These are phyloP conservation scores for Choreutis nemorana DNA, from an alignment of 2,888 invertebrate genomes.

Conservation along the genomic window DNA sequence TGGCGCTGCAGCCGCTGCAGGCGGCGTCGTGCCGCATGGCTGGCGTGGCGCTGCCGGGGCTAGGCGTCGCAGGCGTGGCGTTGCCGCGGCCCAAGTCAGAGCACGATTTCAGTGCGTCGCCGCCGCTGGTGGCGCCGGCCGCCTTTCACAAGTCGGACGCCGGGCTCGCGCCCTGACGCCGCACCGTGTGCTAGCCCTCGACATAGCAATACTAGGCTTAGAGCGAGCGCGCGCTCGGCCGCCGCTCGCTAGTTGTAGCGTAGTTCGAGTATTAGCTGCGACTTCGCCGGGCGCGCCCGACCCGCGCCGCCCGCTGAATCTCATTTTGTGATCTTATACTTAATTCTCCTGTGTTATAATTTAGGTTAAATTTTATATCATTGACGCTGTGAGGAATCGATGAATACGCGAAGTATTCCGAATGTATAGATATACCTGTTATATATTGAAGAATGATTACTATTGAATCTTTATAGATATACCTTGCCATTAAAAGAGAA, in stretches of 20 bases:
- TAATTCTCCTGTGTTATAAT: conserved; percentile 67
- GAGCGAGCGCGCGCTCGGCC: conserved; percentile 40
- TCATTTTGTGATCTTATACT: conserved; percentile 68
- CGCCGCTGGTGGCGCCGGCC: conserved; percentile 57
- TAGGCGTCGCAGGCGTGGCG: conserved; percentile 63
- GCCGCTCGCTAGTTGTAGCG: conserved; percentile 58
- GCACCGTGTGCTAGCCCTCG: conserved; percentile 70
- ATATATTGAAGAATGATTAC: conserved; percentile 58
- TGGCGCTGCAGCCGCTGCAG: conserved; percentile 73
- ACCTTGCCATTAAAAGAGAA: conserved; percentile 61
- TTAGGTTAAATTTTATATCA: conserved; percentile 68
- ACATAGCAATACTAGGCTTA: conserved; percentile 64
- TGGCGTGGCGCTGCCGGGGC: conserved; percentile 74
- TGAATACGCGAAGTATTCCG: conserved; percentile 55
- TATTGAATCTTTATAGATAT: conserved; percentile 65
- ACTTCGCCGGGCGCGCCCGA: conserved; percentile 38
- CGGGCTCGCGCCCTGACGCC: conserved; percentile 79
- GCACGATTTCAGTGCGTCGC: conserved; percentile 78
- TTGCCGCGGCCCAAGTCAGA: conserved; percentile 85
- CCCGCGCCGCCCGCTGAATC: conserved; percentile 58
- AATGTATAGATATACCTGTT: conserved; percentile 62
- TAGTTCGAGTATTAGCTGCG: conserved; percentile 60
- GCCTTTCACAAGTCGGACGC: conserved; percentile 83
- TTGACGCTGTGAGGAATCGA: conserved; percentile 62
- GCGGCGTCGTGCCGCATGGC: conserved; percentile 73